A percentile compares a stretch with the other conserved stretches of the same genome.
These are phyloP conservation scores for Bradynema listronoti DNA, from an alignment of 1,140 invertebrate genomes.

Conservation along the genomic window DNA sequence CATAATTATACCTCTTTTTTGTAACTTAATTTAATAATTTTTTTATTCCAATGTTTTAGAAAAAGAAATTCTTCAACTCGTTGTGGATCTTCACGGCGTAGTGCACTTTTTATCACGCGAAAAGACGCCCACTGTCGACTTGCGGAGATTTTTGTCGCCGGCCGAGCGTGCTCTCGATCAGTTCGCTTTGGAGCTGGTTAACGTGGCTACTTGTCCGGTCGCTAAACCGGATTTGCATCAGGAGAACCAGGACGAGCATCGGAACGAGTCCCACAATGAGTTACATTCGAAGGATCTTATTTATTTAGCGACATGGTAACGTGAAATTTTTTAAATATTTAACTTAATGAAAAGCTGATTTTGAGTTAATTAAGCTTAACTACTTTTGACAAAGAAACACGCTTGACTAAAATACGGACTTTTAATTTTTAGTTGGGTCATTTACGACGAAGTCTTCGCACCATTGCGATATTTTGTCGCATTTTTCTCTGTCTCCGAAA, in stretches of 20 bases:
- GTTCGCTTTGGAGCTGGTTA: constrained; percentile 35
- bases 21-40: neutral
- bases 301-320: constrained; percentile 35
- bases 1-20: too few species aligned
- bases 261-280: too few species aligned
- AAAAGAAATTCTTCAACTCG: neutral
- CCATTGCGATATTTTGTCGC: constrained; percentile 40
- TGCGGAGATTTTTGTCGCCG: neutral
- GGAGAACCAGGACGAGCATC: too few species aligned
- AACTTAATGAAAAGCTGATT: constrained; percentile 1
- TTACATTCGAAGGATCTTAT: constrained; percentile 16
- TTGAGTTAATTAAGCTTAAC: neutral
- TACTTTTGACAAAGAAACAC: neutral
- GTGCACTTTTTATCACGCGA: too few species aligned
- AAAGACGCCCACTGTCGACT: too few species aligned
- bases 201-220: constrained; percentile 10
- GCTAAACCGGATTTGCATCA: too few species aligned
- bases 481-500: constrained; percentile 28
- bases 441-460: constrained; percentile 43
- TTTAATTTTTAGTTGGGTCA: constrained; percentile 41
- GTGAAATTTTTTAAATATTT: constrained; percentile 1
- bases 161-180: constrained; percentile 13
- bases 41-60: constrained; percentile 12
- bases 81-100: too few species aligned
- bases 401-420: constrained; percentile 3